phyloP scores from a whole-genome alignment of 2,113 vertebrate genomes.

The Isichthys henryi region DNA sequence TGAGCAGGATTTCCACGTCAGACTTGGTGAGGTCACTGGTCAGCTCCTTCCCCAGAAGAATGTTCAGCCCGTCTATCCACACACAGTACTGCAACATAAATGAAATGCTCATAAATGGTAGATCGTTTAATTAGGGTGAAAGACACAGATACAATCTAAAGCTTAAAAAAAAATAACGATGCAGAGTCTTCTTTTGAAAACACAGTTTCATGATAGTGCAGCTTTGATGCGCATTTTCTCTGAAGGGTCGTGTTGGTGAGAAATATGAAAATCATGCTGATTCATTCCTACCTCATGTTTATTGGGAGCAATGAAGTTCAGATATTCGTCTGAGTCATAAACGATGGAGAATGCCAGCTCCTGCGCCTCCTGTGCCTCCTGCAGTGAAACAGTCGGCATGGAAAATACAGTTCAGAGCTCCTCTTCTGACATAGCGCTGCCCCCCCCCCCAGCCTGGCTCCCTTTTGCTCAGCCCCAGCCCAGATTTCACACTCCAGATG shows the following conservation, averaged over 20 bases:
- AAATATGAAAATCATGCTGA: conserved; percentile 1
- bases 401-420: not conserved
- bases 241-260: not conserved
- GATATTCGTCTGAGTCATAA: conserved; percentile 91
- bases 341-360: conserved; percentile 96
- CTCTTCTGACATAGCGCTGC: not conserved
- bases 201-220: not conserved
- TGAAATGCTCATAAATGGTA: not conserved
- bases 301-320: conserved; percentile 98
- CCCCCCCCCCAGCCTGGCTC: too few relatives aligned
- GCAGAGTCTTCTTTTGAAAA: not conserved
- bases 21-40: conserved; percentile 89
- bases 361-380: conserved; percentile 96
- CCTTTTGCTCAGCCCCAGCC: not conserved
- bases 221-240: not conserved
- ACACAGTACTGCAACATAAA: conserved; percentile 77
- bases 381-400: conserved; percentile 41
- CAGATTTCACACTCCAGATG: not conserved
- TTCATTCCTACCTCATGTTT: conserved; percentile 84
- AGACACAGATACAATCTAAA: not conserved
- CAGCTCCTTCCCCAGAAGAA: conserved; percentile 96
- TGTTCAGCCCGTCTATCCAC: conserved; percentile 95
- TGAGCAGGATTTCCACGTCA: conserved; percentile 92
- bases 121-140: not conserved
- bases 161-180: not conserved